Evolutionary conservation across 2,888 invertebrate genomes (phyloP).

Genomic region (Andricus curvator): DNA sequence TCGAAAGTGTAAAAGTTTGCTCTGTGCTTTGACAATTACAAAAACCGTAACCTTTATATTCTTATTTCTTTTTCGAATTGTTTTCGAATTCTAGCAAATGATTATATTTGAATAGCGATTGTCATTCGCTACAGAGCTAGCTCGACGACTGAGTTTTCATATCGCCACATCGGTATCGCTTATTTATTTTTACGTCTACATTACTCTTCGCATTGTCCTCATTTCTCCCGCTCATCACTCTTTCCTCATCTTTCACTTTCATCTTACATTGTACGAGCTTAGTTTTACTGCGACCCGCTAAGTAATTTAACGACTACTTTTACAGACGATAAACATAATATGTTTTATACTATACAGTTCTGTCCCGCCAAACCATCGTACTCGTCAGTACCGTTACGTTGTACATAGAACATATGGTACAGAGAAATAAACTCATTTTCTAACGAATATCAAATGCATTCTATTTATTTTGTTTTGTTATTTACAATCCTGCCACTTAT

Average conservation of each 20-base stretch:
- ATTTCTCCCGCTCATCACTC: slow-evolving; percentile 43
- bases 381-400: slow-evolving; percentile 76
- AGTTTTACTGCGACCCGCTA: slow-evolving; percentile 46
- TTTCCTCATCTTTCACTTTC: slow-evolving; percentile 49
- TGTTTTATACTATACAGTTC: slow-evolving; percentile 70
- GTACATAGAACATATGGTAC: slow-evolving; percentile 77
- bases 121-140: slow-evolving; percentile 76
- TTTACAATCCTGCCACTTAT: slow-evolving; percentile 34
- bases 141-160: slow-evolving; percentile 71
- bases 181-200: slow-evolving; percentile 73
- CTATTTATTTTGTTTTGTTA: slow-evolving; percentile 44
- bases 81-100: background rate
- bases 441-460: slow-evolving; percentile 66
- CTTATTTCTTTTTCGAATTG: background rate
- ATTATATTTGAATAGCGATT: slow-evolving; percentile 44
- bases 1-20: slow-evolving; percentile 74
- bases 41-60: background rate
- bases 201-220: slow-evolving; percentile 47
- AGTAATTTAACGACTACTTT: slow-evolving; percentile 59
- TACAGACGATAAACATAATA: slow-evolving; percentile 62
- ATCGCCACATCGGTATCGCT: slow-evolving; percentile 75
- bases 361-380: slow-evolving; percentile 67
- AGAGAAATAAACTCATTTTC: slow-evolving; percentile 78
- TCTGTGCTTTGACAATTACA: slow-evolving; percentile 74
- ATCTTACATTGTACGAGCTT: slow-evolving; percentile 51